Base-by-base conservation (phyloP, 1,140 invertebrate species). In the Nixonia krombeini region DNA sequence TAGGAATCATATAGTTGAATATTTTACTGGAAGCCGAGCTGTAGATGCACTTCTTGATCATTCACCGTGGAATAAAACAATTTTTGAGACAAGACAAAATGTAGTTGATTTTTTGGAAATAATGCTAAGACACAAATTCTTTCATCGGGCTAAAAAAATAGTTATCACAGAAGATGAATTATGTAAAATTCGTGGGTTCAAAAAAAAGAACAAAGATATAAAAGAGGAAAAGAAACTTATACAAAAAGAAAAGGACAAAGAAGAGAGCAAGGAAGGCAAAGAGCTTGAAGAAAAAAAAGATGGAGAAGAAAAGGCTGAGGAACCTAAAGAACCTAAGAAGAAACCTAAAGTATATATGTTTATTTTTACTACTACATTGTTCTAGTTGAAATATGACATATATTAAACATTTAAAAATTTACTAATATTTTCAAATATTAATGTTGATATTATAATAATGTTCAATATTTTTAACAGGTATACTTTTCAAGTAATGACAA, bases 11-110 rank as follows among this genome's bases (percentile, higher is more conserved):
- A 93, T 96, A 86, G 97, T 99, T 0, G 93, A 97, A 82, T 98
- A 98, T 86, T 99, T 99, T 72, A 95, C 95, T 70, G 95, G 95
- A 91, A 88, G 88, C 31, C 95, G 96, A 82, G 96, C 96, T 1
- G 91, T 99, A 0, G 96, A 99, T 85, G 92, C 91, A 0, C 83
- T 99, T 5, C 76, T 99, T 75, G 92, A 95, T 29, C 77, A 72
- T 15, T 99, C 97, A 0, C 94, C 95, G 81, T 99, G 95, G 91
- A 93, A 91, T 12, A 90, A 91, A 61, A 89, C 93, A 0, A 79
- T 94, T 17, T 99, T 99, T 81, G 90, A 91, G 25, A 92, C 90
- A 7, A 87, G 96, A 35, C 88, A 91, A 73, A 91, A 94, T 56
- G 92, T 92, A 46, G 90, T 93, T 4, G 88, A 93, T 45, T 97